Evolutionary conservation across 2,888 invertebrate genomes (phyloP).

Genomic region (Hoplodrina ambigua): DNA sequence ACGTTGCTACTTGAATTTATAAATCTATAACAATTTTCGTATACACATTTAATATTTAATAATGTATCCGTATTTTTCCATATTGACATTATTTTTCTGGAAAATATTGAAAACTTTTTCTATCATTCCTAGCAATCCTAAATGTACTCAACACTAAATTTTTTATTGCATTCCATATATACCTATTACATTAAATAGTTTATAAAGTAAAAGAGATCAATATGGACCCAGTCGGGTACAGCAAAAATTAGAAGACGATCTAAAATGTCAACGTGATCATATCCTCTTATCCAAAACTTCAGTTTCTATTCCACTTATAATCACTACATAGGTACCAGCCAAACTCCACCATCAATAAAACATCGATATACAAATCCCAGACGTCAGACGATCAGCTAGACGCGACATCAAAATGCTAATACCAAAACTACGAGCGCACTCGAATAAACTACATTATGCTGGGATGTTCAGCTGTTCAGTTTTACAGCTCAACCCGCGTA

Average conservation of each 20-base stretch:
- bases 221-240: too few species aligned
- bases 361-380: slow-evolving; percentile 64
- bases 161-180: too few species aligned
- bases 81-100: background rate
- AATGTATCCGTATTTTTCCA: too few species aligned
- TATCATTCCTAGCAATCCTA: background rate
- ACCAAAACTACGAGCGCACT: slow-evolving; percentile 77
- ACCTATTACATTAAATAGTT: too few species aligned
- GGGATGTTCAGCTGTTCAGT: slow-evolving; percentile 85
- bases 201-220: too few species aligned
- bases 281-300: slow-evolving; percentile 9
- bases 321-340: background rate
- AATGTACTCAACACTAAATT: too few species aligned
- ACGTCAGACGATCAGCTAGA: slow-evolving; percentile 68
- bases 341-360: slow-evolving; percentile 51
- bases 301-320: slow-evolving; percentile 13
- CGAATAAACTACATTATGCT: slow-evolving; percentile 85
- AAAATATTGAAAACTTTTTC: too few species aligned
- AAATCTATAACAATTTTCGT: too few species aligned
- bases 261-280: background rate
- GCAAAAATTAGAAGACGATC: too few species aligned
- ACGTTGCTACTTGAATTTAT: background rate
- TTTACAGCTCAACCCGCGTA: slow-evolving; percentile 85
- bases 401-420: slow-evolving; percentile 87
- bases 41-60: too few species aligned